A percentile compares a stretch with the other conserved stretches of the same genome.
Evolutionary conservation across 1,140 invertebrate genomes (phyloP).

Genomic region (Procambarus virginalis): DNA sequence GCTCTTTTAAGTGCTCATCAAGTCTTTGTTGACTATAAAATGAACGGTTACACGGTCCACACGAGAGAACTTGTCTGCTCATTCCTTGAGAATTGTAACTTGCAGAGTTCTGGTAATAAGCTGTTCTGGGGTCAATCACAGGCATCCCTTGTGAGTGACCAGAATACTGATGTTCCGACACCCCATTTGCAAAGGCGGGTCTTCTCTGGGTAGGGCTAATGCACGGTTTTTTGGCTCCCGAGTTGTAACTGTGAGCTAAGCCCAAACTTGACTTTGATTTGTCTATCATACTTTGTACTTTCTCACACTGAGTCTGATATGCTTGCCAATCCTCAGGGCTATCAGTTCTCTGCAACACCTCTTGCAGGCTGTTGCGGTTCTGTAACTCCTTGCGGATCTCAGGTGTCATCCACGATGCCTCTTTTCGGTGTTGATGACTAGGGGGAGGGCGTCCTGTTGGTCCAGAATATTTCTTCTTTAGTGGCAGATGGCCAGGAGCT

Average conservation of each 20-base stretch:
- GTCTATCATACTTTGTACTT: slow-evolving; percentile 15
- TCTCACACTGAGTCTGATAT: slow-evolving; percentile 11
- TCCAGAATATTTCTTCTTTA: not conserved
- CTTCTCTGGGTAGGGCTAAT: not conserved
- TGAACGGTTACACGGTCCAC: slow-evolving; percentile 57
- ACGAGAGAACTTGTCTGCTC: not conserved
- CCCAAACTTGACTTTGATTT: not conserved
- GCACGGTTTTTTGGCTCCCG: not conserved
- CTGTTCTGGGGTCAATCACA: not conserved
- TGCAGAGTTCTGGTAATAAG: not conserved
- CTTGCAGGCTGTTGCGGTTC: not conserved
- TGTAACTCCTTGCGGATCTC: slow-evolving; percentile 2
- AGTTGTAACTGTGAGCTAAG: not conserved
- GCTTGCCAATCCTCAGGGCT: not conserved
- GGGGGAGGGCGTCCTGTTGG: not conserved
- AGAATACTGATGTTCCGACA: not conserved
- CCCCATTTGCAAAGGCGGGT: not conserved
- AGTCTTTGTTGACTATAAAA: slow-evolving; percentile 23
- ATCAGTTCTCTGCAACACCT: not conserved
- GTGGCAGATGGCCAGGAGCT: slow-evolving; percentile 23
- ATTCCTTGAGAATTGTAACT: not conserved
- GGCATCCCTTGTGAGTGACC: not conserved
- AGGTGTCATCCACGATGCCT: slow-evolving; percentile 10
- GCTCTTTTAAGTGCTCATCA: slow-evolving; percentile 53
- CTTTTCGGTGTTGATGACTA: slow-evolving; percentile 7